Base-by-base conservation (phyloP, 2,888 invertebrate species). In the Chaetogeoica ovagalla region DNA sequence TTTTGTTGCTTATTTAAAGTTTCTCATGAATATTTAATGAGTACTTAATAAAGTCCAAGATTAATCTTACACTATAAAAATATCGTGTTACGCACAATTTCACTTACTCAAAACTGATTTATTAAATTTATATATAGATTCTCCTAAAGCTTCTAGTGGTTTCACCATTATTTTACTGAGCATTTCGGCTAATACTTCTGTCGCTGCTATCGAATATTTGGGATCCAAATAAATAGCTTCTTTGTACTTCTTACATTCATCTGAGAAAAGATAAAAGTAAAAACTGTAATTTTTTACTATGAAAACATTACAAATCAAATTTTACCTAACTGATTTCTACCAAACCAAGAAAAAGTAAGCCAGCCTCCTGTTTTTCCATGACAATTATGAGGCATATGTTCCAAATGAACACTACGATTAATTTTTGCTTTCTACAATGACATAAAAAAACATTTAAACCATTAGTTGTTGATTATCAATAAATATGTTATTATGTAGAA, bases 351-450 rank as follows among this genome's bases (percentile, higher is more conserved):
- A 52, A 39, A 68, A 23, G 30, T 5, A 37, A 52, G 6, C 79
- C 79, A 71, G 19, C 11, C 17, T 21, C 21, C n/a, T 68, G 19
- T 65, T 8, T 30, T 65, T 55, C 39, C 2, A 9, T 15, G 4
- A 57, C 71, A 71, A 43, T 63, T 7, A 19, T 23, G 0, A 43
- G 79, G 79, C 79, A 79, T 79, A 17, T 57, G 2, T 15, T 79
- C 71, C 15, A 79, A 63, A 19, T 79, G 23, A 63, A 79, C 62
- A 39, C 19, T 65, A 8, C 79, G 69, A 57, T 63, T 79, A 0
- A 79, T 79, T 71, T 57, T 71, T 13, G 79, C 79, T 79, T 79
- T 79, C 79, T 79, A 43, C 11, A 70, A 71, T 48, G 23, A 62
- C 30, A 70, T 23, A 70, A 52, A 70, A 52, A 48, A 21, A 71